A percentile compares a stretch with the other conserved stretches of the same genome.
Evolutionary conservation across 2,888 invertebrate species (phyloP).

Genomic region (Zhengitettix transpicula): DNA sequence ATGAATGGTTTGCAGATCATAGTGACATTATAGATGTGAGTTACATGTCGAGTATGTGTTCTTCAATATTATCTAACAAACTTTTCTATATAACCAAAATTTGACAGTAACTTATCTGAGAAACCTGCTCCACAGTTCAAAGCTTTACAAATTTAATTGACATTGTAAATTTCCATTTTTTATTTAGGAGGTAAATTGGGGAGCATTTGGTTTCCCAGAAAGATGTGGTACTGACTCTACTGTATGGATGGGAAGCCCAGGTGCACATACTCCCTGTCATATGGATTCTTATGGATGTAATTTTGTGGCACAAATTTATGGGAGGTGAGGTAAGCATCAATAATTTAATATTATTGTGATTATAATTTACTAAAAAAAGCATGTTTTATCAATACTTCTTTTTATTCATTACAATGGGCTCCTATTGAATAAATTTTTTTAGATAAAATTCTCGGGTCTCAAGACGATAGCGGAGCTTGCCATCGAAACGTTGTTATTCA

Average conservation of each 20-base stretch:
- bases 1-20: constrained; percentile 43
- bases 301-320: constrained; percentile 74
- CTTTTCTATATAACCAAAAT: too few relatives aligned
- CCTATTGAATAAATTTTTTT: too few relatives aligned
- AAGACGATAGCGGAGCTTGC: too few relatives aligned
- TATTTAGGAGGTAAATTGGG: constrained; percentile 39
- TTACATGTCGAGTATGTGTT: constrained; percentile 1
- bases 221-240: constrained; percentile 52
- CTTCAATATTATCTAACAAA: neutral
- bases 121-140: neutral
- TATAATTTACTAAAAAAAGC: too few relatives aligned
- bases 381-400: too few relatives aligned
- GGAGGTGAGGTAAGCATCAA: constrained; percentile 40
- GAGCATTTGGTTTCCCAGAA: constrained; percentile 51
- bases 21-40: constrained; percentile 39
- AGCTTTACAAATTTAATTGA: constrained; percentile 1
- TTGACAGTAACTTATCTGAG: too few relatives aligned
- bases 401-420: too few relatives aligned
- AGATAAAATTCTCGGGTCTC: too few relatives aligned
- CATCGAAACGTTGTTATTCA: too few relatives aligned
- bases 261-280: constrained; percentile 87
- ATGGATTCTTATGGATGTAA: constrained; percentile 90
- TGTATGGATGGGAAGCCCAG: constrained; percentile 73
- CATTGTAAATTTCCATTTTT: neutral
- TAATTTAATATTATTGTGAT: neutral